These are phyloP conservation scores for Spodoptera littoralis DNA, from an alignment of 2,888 invertebrate genomes.

Conservation along the genomic window DNA sequence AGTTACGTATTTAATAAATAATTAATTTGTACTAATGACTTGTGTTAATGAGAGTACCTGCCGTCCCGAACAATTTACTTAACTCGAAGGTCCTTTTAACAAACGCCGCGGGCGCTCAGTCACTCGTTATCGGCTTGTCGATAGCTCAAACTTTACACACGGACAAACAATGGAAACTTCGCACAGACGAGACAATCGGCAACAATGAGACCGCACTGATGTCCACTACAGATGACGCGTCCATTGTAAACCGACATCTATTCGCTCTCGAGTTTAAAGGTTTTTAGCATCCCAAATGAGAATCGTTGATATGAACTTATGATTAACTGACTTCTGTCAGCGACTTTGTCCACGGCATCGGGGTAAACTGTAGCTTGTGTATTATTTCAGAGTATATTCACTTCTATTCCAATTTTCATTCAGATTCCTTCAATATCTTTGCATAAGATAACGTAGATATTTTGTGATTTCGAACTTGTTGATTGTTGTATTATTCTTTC, in stretches of 20 bases:
- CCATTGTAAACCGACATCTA: constrained; percentile 67
- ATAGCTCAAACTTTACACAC: constrained; percentile 84
- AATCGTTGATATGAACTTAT: not conserved
- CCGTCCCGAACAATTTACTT: constrained; percentile 64
- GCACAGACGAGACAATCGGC: constrained; percentile 70
- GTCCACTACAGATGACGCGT: constrained; percentile 68
- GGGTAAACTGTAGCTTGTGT: too few relatives aligned
- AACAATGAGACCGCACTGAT: constrained; percentile 77
- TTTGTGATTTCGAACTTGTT: too few relatives aligned
- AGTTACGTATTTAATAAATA: not conserved
- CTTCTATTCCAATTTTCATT: too few relatives aligned
- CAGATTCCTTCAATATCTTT: too few relatives aligned
- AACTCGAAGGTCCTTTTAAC: constrained; percentile 76
- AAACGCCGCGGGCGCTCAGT: constrained; percentile 66
- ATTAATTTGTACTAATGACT: constrained; percentile 8
- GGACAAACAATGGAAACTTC: constrained; percentile 81
- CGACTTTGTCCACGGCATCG: too few relatives aligned
- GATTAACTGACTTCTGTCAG: too few relatives aligned
- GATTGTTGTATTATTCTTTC: too few relatives aligned
- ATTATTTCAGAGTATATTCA: too few relatives aligned
- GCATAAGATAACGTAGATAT: too few relatives aligned
- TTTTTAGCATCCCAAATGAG: constrained; percentile 57
- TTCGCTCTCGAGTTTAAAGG: constrained; percentile 60
- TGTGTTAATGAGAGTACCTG: constrained; percentile 47
- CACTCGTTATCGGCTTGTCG: constrained; percentile 78